These are phyloP conservation scores for Bufo gargarizans DNA, from an alignment of 2,113 vertebrate genomes.

Conservation along the genomic window DNA sequence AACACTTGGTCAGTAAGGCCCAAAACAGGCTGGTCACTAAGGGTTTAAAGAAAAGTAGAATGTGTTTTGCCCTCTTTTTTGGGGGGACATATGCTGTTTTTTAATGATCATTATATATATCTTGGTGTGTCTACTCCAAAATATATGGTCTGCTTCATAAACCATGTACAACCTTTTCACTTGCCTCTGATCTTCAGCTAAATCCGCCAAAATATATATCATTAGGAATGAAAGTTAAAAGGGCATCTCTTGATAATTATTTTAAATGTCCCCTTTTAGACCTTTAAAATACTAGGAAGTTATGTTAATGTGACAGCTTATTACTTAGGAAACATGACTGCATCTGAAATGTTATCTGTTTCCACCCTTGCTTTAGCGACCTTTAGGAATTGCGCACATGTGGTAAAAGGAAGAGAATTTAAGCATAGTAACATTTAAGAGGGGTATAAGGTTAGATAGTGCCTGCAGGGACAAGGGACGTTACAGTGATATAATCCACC, in stretches of 20 bases:
- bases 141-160: neutral
- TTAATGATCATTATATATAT: neutral
- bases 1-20: too few species aligned
- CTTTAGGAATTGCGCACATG: conserved; percentile 3
- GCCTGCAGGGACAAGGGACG: conserved; percentile 29
- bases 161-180: neutral
- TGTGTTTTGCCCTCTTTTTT: neutral
- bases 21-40: too few species aligned
- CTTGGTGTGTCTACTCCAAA: neutral
- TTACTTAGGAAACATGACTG: conserved; percentile 27
- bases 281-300: conserved; percentile 3
- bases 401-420: neutral
- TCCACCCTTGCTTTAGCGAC: neutral
- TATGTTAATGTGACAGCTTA: conserved; percentile 3
- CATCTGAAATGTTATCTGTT: conserved; percentile 28
- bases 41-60: too few species aligned
- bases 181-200: neutral
- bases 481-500: conserved; percentile 1
- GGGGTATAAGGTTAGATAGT: conserved; percentile 35
- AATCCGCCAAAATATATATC: neutral
- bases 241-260: neutral
- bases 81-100: neutral
- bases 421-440: conserved; percentile 44
- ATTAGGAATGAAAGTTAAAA: neutral
- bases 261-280: neutral